Conservation (phyloP, 2,113 vertebrate species). For the Sinocyclocheilus rhinocerous region DNA sequence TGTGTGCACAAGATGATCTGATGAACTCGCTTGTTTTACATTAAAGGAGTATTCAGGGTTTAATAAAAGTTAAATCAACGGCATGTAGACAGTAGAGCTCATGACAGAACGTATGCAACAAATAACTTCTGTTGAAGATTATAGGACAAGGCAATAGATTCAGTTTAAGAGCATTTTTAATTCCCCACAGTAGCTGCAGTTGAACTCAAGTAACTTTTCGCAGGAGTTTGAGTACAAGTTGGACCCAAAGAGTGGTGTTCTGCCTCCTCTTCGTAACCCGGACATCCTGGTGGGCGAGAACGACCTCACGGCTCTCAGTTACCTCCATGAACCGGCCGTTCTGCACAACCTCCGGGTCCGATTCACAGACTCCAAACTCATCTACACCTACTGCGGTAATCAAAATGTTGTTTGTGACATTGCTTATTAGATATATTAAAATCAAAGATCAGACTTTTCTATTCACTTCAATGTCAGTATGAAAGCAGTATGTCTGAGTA, state of each 20-base stretch:
- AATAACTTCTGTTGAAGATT: neutral
- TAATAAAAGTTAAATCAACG: neutral
- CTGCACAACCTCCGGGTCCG: conserved; percentile 95
- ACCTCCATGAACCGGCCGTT: conserved; percentile 94
- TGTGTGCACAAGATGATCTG: neutral
- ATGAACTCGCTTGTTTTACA: neutral
- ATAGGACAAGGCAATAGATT: neutral
- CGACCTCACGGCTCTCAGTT: conserved; percentile 95
- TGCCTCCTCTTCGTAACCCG: conserved; percentile 90
- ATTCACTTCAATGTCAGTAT: neutral
- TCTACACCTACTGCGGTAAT: conserved; percentile 99
- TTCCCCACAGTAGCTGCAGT: neutral
- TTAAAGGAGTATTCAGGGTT: neutral
- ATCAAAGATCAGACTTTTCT: neutral
- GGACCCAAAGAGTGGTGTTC: conserved; percentile 76
- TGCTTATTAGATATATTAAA: neutral
- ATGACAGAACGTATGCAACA: neutral
- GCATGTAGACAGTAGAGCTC: neutral
- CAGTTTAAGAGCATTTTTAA: neutral
- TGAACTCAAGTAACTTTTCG: conserved; percentile 40
- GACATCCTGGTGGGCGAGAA: conserved; percentile 95
- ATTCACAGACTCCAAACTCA: conserved; percentile 92
- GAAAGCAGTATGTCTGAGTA: too few relatives aligned
- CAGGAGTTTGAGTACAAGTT: conserved; percentile 85
- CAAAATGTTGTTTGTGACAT: too few relatives aligned